A percentile compares a stretch with the other conserved stretches of the same genome.
Conservation (phyloP, 2,113 vertebrate species). For the Aptenodytes patagonicus region DNA sequence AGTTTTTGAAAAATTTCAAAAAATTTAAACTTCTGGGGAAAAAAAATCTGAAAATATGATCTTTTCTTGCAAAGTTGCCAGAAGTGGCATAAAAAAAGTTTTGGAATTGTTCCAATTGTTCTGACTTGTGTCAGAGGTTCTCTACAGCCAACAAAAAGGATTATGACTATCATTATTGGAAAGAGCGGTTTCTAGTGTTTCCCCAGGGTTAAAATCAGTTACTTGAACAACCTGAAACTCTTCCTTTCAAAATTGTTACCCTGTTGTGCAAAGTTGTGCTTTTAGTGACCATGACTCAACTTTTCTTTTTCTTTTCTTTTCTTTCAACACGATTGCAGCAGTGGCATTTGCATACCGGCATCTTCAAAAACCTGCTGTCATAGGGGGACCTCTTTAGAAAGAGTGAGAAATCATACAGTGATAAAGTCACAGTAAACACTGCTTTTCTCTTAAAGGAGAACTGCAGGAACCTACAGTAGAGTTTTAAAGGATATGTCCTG, state of each 20-base stretch:
- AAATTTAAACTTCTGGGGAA: not conserved
- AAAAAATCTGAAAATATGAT: not conserved
- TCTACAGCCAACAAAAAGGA: not conserved
- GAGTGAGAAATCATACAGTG: not conserved
- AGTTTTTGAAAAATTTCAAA: not conserved
- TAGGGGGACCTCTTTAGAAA: not conserved
- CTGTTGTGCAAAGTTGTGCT: not conserved
- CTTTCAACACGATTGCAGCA: not conserved
- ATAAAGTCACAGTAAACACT: not conserved
- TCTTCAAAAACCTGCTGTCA: not conserved
- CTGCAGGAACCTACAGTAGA: not conserved
- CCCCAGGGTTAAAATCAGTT: not conserved
- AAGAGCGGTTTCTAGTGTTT: not conserved
- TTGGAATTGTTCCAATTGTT: not conserved
- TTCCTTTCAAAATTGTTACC: not conserved
- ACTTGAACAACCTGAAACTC: not conserved
- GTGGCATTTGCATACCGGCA: not conserved
- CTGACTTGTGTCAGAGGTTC: not conserved
- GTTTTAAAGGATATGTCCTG: not conserved
- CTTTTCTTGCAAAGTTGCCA: not conserved
- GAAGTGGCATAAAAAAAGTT: not conserved
- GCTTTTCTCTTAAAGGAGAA: not conserved
- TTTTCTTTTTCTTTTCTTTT: not conserved
- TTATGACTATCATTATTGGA: not conserved
- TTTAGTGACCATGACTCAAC: not conserved